Base-by-base conservation (phyloP, 2,113 vertebrate genomes). In the Ranitomeya imitator region DNA sequence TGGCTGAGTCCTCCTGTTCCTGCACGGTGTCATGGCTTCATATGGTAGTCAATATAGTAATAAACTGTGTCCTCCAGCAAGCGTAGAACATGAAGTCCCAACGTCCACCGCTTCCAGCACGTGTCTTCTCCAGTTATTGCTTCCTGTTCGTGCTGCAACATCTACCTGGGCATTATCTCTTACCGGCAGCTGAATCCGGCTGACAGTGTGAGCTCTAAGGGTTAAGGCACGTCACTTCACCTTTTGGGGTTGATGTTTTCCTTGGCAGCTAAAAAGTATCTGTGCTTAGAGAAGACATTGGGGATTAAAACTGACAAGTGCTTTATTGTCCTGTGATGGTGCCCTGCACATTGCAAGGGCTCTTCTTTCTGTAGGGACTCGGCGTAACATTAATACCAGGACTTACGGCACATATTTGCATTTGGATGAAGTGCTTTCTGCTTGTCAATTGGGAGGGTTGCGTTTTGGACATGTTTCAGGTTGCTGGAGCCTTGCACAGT, bases 201-300 rank as follows among this genome's bases (percentile, higher is more conserved):
- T 52, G 45, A 21, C 18, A 5, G 4, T 11, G 71, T 15, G 19
- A 31, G 15, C 6, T 45, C 37, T 3, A 79, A 79, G 78, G 54
- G 51, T 79, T 79, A 79, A 59, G 52, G 54, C 78, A 57, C 3
- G 78, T 26, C 78, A 13, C 78, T 59, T 55, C 55, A 59, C 78
- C 78, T 79, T 59, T 23, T 57, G 37, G 78, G 78, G 19, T 59
- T 57, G 54, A 79, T 79, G 51, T 59, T 59, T 79, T 57, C 51
- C 55, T 79, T 79, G 78, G 55, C 78, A 23, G 57, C 78, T 55
- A 79, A 0, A 79, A 55, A 57, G 78, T 23, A 79, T 54, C 19
- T 59, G 54, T 16, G 55, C 78, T 79, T 59, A 79, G 19, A 57
- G 23, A 52, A 79, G 51, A 26, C n/a, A 19, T 76, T 76, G 12